Evolutionary conservation across 2,113 vertebrate species (phyloP), one percentile per base, ranked within the genome.

Genomic region (Seriola dumerili): DNA sequence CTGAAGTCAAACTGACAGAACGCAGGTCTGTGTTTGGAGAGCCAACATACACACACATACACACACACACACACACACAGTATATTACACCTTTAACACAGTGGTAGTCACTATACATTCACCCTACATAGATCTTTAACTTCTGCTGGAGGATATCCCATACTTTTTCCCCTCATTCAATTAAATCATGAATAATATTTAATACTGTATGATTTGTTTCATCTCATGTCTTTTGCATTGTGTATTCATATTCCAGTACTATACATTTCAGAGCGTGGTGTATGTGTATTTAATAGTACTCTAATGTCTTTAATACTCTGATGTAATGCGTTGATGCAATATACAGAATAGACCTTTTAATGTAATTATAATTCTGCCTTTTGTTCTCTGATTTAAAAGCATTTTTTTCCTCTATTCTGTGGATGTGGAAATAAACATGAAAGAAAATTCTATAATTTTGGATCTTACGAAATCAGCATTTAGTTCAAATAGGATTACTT

Each of bases 1-100:
- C 4, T 72, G 68, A 57, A 81, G 80, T 90, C 80, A 29, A 80
- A 83, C 54, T 79, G 81, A 89, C 68, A 83, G 48, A 85, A 84
- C 14, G 2, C 85, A 87, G 84, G 72, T 72, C 72, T 85, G 66
- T 32, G 0, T 86, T 61, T 57, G 8, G 32, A 81, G 9, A 72
- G 69, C 23, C 46, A 50, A 8, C 44, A 59, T 8, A 80, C 68
- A 44, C 42, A 21, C 69, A 4, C 57, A 70, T 67, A 25, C 78
- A 52, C 54, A 55, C 48, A 42, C 29, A 64, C 46, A n/a, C n/a
- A n/a, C 23, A 23, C 1, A 23, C 23, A 23, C 23, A 23, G 23
- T 23, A 23, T 23, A 23, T 34, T 42, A 44, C 21, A 76, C 40
- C 29, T 71, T 52, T 5, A 42, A 34, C 23, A 74, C 32, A 68